Percentiles rank a stretch among this genome's conserved stretches.
Conservation (phyloP, 2,797 vertebrate species). For the Oreochromis grahami region DNA sequence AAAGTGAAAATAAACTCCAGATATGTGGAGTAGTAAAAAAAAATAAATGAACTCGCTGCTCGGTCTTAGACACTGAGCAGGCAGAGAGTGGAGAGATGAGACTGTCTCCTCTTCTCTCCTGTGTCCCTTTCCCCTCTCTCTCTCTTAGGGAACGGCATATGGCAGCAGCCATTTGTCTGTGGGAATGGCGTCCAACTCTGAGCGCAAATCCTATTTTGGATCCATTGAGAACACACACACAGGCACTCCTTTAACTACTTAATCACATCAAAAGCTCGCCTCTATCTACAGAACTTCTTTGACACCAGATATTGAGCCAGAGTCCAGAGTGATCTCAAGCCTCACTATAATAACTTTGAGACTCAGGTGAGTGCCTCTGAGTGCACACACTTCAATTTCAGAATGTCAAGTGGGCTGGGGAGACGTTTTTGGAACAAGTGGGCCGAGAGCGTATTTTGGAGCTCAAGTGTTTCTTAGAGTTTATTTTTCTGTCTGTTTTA, state of each 20-base stretch:
- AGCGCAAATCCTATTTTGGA: background rate
- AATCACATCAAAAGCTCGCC: background rate
- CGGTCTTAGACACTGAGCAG: conserved; percentile 21
- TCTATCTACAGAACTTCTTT: background rate
- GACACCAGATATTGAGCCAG: rapidly evolving
- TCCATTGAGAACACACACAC: background rate
- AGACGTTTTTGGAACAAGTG: background rate
- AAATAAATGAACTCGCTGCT: background rate
- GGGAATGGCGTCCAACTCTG: background rate
- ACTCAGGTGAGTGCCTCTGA: background rate
- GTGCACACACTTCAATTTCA: background rate
- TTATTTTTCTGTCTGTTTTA: background rate
- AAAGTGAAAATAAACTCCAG: background rate
- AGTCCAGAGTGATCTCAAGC: background rate
- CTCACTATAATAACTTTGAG: background rate
- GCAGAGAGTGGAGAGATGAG: conserved; percentile 3
- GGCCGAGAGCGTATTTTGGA: rapidly evolving
- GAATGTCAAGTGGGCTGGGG: background rate
- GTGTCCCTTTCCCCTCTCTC: background rate
- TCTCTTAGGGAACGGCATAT: conserved; percentile 10
- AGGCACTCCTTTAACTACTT: background rate
- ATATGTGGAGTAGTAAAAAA: background rate
- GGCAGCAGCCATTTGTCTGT: conserved; percentile 34
- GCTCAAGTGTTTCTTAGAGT: background rate
- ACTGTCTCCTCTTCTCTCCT: conserved; percentile 5